phyloP scores from a whole-genome alignment of 2,888 invertebrate species.

The Mallateleia sp. region DNA sequence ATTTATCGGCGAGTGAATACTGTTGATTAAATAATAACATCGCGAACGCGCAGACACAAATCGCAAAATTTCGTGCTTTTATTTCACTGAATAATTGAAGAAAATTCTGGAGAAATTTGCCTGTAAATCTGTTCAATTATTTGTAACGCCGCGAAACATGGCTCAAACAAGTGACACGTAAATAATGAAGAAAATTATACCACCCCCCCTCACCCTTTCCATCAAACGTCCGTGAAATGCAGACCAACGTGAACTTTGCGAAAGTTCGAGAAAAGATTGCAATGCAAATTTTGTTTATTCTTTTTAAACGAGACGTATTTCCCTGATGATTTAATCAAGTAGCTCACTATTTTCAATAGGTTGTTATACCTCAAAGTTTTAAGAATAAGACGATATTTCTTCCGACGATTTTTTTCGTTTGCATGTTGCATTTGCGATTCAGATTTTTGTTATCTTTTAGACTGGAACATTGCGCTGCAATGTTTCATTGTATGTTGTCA shows the following conservation, averaged over 20 bases:
- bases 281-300: constrained; percentile 46
- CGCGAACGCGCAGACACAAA: background rate
- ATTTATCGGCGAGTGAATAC: constrained; percentile 6
- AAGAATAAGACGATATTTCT: constrained; percentile 17
- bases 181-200: constrained; percentile 47
- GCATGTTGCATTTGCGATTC: constrained; percentile 30
- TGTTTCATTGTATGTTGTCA: background rate
- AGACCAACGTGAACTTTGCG: constrained; percentile 19
- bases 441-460: constrained; percentile 14
- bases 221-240: background rate
- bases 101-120: background rate
- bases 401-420: constrained; percentile 19
- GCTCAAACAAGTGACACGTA: constrained; percentile 27
- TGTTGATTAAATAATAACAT: background rate
- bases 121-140: background rate
- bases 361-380: constrained; percentile 31
- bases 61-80: background rate
- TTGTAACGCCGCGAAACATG: constrained; percentile 1
- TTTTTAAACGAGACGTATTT: constrained; percentile 33
- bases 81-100: constrained; percentile 23
- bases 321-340: constrained; percentile 47
- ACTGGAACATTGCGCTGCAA: background rate
- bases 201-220: background rate
- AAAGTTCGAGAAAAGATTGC: constrained; percentile 21
- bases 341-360: constrained; percentile 36